These are phyloP conservation scores for Acheta domesticus DNA, from an alignment of 2,888 invertebrate genomes.

Conservation along the genomic window DNA sequence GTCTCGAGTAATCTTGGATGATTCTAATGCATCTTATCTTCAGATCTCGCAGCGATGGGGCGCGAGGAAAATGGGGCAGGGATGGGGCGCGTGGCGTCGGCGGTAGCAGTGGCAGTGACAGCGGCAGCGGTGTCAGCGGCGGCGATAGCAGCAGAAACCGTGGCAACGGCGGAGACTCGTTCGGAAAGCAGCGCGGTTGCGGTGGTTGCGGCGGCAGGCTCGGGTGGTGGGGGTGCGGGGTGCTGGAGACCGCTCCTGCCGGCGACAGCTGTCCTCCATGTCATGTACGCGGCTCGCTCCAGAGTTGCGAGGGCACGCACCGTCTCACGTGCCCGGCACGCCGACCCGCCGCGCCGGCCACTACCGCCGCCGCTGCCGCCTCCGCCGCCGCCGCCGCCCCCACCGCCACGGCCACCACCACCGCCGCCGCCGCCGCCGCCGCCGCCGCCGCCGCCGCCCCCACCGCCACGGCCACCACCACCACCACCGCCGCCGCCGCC, in stretches of 20 bases:
- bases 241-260: background rate
- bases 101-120: background rate
- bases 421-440: background rate
- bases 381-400: background rate
- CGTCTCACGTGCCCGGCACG: background rate
- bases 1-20: too few species aligned
- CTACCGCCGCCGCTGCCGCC: background rate
- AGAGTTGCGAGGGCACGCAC: background rate
- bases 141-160: background rate
- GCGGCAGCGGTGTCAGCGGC: background rate
- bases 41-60: too few species aligned
- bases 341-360: background rate
- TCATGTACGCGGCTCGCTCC: background rate
- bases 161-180: background rate
- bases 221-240: background rate
- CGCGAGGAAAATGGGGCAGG: too few species aligned
- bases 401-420: background rate
- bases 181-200: background rate
- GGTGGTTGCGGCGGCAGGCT: background rate
- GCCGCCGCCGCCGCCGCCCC: background rate
- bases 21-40: too few species aligned
- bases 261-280: constrained; percentile 18
- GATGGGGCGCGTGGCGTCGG: too few species aligned
- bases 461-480: background rate
- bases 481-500: background rate